phyloP scores from a whole-genome alignment of 2,888 invertebrate species.

The Mesodorylaimus sp. region DNA sequence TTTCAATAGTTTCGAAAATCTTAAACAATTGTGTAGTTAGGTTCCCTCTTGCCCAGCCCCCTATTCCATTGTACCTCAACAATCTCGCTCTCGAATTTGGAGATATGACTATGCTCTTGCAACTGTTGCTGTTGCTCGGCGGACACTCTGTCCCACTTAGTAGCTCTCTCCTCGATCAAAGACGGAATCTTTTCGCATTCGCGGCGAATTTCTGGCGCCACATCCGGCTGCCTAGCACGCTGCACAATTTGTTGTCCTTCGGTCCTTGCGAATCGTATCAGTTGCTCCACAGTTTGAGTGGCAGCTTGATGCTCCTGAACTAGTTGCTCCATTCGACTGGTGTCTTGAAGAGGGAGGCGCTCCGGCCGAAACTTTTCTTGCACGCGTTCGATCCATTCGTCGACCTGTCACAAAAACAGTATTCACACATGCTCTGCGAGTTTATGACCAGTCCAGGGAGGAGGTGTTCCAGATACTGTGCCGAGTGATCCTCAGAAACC shows the following conservation, averaged over 20 bases:
- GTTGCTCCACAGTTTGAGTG: slow-evolving; percentile 46
- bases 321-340: slow-evolving; percentile 40
- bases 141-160: slow-evolving; percentile 48
- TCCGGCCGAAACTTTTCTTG: neutral
- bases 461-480: too few relatives aligned
- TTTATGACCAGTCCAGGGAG: too few relatives aligned
- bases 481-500: too few relatives aligned
- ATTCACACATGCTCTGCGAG: too few relatives aligned
- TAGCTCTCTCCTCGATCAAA: slow-evolving; percentile 43
- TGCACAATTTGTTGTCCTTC: slow-evolving; percentile 47
- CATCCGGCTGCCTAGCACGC: slow-evolving; percentile 36
- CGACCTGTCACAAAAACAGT: too few relatives aligned
- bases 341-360: slow-evolving; percentile 23
- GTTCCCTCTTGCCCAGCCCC: too few relatives aligned
- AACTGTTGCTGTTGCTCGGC: slow-evolving; percentile 42
- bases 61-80: too few relatives aligned
- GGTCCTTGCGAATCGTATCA: slow-evolving; percentile 46
- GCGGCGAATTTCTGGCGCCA: slow-evolving; percentile 45
- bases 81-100: neutral
- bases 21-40: too few relatives aligned
- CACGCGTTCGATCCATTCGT: slow-evolving; percentile 6
- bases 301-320: slow-evolving; percentile 46
- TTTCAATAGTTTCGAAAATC: too few relatives aligned
- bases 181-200: slow-evolving; percentile 50
- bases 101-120: neutral